Evolutionary conservation across 23 tunicate genomes (phyloP).

Genomic region (Ciona savignyi): DNA sequence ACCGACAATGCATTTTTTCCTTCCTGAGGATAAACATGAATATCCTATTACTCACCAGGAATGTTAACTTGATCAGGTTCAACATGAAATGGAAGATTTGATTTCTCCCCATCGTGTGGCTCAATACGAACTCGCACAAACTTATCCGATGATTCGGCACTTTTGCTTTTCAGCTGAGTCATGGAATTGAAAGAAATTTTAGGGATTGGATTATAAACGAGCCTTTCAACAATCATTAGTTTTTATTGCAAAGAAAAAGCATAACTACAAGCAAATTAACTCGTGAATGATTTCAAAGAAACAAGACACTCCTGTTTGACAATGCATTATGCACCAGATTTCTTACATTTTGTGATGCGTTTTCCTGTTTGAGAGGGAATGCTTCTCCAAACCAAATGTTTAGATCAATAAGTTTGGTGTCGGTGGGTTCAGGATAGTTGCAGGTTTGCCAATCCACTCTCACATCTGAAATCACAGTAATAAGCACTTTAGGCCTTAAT

Average conservation of each 20-base stretch:
- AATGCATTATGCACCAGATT: no score
- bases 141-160: neutral
- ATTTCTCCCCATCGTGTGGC: conserved; percentile 37
- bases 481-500: no score
- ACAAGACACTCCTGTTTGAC: no score
- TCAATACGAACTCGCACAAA: conserved; percentile 53
- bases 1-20: no score
- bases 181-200: no score
- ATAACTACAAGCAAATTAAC: no score
- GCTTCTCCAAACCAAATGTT: conserved; percentile 80
- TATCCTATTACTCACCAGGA: conserved; percentile 68
- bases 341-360: no score
- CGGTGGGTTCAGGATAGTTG: conserved; percentile 45
- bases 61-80: conserved; percentile 48
- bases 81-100: conserved; percentile 36
- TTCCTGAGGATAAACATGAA: no score
- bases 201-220: no score
- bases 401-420: conserved; percentile 56
- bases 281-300: no score
- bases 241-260: no score
- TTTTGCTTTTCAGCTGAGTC: neutral
- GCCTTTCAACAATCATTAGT: no score
- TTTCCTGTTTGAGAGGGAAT: conserved; percentile 32
- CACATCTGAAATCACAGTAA: conserved; percentile 21
- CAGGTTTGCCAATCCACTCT: conserved; percentile 60